Evolutionary conservation across 2,797 vertebrate species (phyloP).

Genomic region (Sphaeramia orbicularis): DNA sequence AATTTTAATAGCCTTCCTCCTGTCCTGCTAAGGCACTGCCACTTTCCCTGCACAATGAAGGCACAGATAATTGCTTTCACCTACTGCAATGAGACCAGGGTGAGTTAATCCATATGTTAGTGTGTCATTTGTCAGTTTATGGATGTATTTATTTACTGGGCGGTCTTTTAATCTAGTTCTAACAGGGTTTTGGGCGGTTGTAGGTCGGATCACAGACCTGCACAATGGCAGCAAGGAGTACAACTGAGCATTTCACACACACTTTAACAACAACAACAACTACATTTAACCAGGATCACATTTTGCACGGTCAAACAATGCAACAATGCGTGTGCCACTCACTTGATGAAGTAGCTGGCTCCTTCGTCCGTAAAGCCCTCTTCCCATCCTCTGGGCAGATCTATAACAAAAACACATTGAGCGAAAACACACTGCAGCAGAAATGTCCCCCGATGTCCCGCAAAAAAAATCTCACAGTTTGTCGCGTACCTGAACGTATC

Average conservation of each 20-base stretch:
- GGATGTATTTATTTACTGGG: conserved; percentile 13
- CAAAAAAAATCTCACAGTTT: conserved; percentile 30
- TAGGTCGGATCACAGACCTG: conserved; percentile 6
- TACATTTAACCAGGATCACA: conserved; percentile 14
- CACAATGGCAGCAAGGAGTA: background rate
- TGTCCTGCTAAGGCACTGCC: conserved; percentile 73
- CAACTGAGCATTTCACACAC: conserved; percentile 1
- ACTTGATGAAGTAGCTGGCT: conserved; percentile 99
- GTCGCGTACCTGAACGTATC: conserved; percentile 94
- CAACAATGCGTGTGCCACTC: conserved; percentile 79
- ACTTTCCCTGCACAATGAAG: conserved; percentile 65
- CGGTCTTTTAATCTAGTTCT: conserved; percentile 16
- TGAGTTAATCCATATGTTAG: conserved; percentile 49
- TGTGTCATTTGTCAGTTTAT: conserved; percentile 27
- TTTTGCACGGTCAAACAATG: conserved; percentile 21
- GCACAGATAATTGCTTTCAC: conserved; percentile 69
- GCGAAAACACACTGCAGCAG: conserved; percentile 50
- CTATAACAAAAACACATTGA: conserved; percentile 76
- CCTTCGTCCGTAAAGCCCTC: conserved; percentile 98
- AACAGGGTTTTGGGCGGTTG: conserved; percentile 1
- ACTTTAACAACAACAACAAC: conserved; percentile 9
- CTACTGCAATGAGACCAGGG: conserved; percentile 49
- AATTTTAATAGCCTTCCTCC: conserved; percentile 83
- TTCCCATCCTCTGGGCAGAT: conserved; percentile 97
- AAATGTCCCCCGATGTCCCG: background rate